These are phyloP conservation scores for Onychomys arenicola DNA, from an alignment of 2,797 vertebrate genomes.

Conservation along the genomic window DNA sequence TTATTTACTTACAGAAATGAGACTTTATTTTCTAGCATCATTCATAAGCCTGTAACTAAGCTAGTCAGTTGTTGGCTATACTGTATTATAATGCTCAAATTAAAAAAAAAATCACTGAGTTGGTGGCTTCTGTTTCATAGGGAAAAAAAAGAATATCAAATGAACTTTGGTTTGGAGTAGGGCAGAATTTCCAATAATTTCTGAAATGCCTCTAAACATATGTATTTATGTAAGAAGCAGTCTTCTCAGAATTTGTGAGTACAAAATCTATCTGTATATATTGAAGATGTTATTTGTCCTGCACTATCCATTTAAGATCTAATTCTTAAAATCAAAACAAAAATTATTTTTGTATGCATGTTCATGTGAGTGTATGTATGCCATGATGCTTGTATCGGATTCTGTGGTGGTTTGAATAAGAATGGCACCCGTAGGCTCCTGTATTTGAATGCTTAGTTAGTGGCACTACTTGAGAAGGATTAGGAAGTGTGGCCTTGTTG, in stretches of 20 bases:
- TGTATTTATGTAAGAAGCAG: not conserved
- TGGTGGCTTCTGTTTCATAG: not conserved
- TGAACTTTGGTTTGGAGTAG: not conserved
- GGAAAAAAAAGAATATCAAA: not conserved
- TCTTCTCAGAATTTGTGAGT: not conserved
- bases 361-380: not conserved
- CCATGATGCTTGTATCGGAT: not conserved
- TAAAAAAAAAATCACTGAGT: not conserved
- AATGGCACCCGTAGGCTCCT: no score
- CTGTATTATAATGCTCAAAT: not conserved
- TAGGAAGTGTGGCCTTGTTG: not conserved
- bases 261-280: not conserved
- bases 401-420: not conserved
- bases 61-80: not conserved
- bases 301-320: not conserved
- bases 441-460: not conserved
- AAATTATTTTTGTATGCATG: not conserved
- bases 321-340: not conserved
- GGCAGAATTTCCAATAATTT: not conserved
- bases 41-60: not conserved
- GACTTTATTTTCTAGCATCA: not conserved
- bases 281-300: not conserved
- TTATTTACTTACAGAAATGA: not conserved
- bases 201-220: not conserved
- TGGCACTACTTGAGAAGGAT: not conserved